Evolutionary conservation across 2,797 vertebrate genomes (phyloP).

Genomic region (Lepilemur ruficaudatus): DNA sequence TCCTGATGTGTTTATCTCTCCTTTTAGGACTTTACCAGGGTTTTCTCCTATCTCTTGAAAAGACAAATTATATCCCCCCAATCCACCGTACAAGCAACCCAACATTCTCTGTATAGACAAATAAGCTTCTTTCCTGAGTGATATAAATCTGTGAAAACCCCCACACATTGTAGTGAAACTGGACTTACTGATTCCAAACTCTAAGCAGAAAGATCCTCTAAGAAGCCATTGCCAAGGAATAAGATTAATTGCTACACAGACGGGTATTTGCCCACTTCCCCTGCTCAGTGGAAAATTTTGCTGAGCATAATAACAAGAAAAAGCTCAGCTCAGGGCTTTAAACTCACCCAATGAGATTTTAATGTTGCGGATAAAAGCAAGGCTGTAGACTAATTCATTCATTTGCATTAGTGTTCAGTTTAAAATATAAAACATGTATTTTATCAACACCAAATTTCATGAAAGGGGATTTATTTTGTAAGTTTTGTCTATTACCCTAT

Average conservation of each 20-base stretch:
- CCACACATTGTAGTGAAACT: conserved; percentile 25
- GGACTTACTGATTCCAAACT: background rate
- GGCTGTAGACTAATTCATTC: background rate
- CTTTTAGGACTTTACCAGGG: background rate
- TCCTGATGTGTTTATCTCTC: background rate
- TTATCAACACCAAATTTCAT: background rate
- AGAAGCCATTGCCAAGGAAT: conserved; percentile 3
- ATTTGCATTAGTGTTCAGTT: background rate
- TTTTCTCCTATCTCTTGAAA: background rate
- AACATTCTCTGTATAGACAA: background rate
- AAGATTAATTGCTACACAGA: background rate
- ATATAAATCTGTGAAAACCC: background rate
- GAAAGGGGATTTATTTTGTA: background rate
- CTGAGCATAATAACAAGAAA: background rate
- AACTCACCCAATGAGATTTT: background rate
- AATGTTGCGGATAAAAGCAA: conserved; percentile 26
- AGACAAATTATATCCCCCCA: background rate
- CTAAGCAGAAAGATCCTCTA: background rate
- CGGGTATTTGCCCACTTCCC: background rate
- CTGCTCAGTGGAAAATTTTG: conserved; percentile 1
- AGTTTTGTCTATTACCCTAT: background rate
- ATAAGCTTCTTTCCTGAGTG: background rate
- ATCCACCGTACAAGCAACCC: background rate
- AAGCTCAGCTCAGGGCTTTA: background rate
- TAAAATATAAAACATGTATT: background rate